A percentile compares a stretch with the other conserved stretches of the same genome.
Conservation (phyloP, 1,140 invertebrate genomes). For the Orius laevigatus region DNA sequence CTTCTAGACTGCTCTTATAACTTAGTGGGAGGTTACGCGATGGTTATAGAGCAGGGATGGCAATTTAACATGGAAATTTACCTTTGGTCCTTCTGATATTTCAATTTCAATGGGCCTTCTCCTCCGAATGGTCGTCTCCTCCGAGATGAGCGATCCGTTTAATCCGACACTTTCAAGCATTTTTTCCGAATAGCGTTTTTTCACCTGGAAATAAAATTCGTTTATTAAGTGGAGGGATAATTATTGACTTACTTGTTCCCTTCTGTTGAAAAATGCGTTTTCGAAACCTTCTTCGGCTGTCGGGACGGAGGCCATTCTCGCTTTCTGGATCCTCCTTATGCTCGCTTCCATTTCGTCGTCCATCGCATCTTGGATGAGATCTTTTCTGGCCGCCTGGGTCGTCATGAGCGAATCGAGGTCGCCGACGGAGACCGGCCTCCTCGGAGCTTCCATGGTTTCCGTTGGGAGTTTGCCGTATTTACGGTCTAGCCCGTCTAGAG, state of each 20-base stretch:
- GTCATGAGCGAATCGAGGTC: constrained; percentile 6
- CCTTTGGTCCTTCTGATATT: too few relatives aligned
- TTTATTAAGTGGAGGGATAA: background rate
- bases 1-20: too few relatives aligned
- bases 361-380: background rate
- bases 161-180: constrained; percentile 16
- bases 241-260: constrained; percentile 3
- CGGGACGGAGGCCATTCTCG: background rate
- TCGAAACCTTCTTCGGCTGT: constrained; percentile 10
- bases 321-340: constrained; percentile 10
- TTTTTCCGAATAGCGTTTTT: constrained; percentile 13
- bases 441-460: constrained; percentile 7
- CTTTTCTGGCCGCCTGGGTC: background rate
- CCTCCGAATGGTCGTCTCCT: constrained; percentile 4
- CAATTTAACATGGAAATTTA: background rate
- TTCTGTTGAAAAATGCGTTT: constrained; percentile 8
- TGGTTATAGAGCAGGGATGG: too few relatives aligned
- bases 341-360: constrained; percentile 4
- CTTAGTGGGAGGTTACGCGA: too few relatives aligned
- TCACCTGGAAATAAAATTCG: constrained; percentile 1
- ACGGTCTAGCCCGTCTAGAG: constrained; percentile 34
- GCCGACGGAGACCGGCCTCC: constrained; percentile 7
- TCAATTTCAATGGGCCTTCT: background rate
- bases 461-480: constrained; percentile 2
- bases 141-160: constrained; percentile 1